phyloP scores from a whole-genome alignment of 2,113 vertebrate species.

The Uria aalge region DNA sequence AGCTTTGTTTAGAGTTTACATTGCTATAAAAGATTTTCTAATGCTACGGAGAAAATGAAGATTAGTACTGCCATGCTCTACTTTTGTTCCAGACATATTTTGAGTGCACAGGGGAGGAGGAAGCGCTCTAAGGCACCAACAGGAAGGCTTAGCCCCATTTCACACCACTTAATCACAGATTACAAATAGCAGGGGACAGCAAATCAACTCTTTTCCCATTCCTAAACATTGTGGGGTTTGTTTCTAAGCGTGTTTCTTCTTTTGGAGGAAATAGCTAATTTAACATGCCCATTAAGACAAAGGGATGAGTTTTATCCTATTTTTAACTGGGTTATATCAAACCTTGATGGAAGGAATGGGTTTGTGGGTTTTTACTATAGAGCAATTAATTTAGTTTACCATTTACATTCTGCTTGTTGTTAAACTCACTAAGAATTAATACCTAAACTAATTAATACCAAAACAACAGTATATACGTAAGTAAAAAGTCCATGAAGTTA shows the following conservation, averaged over 20 bases:
- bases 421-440: not conserved
- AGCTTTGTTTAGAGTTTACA: conserved; percentile 7
- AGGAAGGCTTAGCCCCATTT: conserved; percentile 40
- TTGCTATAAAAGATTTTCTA: not conserved
- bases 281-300: conserved; percentile 15
- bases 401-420: not conserved
- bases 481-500: not conserved
- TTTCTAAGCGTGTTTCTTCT: not conserved
- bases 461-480: not conserved
- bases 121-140: not conserved
- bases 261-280: not conserved
- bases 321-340: not conserved
- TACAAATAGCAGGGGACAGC: conserved; percentile 33
- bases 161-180: conserved; percentile 47
- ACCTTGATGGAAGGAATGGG: not conserved
- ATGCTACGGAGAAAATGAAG: conserved; percentile 14
- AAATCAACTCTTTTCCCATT: not conserved
- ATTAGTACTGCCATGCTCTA: conserved; percentile 6
- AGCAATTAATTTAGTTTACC: not conserved
- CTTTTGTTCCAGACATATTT: conserved; percentile 28
- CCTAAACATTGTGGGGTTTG: not conserved
- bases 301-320: not conserved
- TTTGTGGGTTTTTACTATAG: not conserved
- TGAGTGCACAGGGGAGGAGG: not conserved
- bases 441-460: not conserved